Conservation (phyloP, 2,113 vertebrate species). For the Clarias magur region DNA sequence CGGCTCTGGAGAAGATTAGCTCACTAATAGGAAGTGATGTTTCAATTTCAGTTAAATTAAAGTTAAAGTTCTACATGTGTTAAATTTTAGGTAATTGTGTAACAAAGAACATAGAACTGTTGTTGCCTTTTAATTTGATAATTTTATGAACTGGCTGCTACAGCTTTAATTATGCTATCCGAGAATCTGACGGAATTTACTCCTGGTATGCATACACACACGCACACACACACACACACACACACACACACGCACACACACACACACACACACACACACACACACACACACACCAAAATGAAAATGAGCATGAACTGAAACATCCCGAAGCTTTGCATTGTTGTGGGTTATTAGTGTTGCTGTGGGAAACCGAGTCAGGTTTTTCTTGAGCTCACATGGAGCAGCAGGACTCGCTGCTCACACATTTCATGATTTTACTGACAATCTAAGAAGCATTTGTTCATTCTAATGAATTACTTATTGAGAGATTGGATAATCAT, state of each 20-base stretch:
- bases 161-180: constrained; percentile 10
- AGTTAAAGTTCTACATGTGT: not conserved
- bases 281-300: constrained; percentile 23
- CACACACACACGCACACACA: constrained; percentile 45
- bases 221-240: constrained; percentile 42
- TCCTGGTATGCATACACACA: constrained; percentile 5
- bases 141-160: not conserved
- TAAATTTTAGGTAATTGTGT: not conserved
- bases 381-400: constrained; percentile 56
- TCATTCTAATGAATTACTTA: not conserved
- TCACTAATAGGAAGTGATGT: constrained; percentile 5
- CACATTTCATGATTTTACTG: constrained; percentile 59
- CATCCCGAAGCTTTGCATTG: constrained; percentile 70
- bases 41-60: constrained; percentile 20
- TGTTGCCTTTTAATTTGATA: not conserved
- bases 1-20: constrained; percentile 12
- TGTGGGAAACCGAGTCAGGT: constrained; percentile 66
- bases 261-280: constrained; percentile 41
- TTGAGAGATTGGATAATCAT: not conserved
- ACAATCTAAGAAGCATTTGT: not conserved
- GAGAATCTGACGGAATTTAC: constrained; percentile 1
- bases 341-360: constrained; percentile 69
- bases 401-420: constrained; percentile 22
- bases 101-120: no score
- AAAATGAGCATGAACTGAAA: constrained; percentile 49